Percentiles rank a stretch among this genome's conserved stretches.
Evolutionary conservation across 2,113 vertebrate species (phyloP).

Genomic region (Hemiprocne comata): DNA sequence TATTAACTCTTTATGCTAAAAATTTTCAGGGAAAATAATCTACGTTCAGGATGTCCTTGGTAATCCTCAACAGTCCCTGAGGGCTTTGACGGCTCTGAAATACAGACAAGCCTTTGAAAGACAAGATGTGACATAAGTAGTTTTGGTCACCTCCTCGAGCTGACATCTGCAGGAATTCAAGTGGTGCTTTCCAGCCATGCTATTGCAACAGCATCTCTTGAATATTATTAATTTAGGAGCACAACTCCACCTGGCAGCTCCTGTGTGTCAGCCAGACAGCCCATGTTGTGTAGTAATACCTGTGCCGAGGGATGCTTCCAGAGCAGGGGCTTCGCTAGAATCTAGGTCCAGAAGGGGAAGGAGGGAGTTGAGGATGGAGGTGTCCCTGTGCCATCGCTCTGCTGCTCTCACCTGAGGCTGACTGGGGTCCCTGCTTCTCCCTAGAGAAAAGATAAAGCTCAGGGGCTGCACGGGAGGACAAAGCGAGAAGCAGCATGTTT

Average conservation of each 20-base stretch:
- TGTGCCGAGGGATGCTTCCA: neutral
- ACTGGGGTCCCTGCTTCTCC: slow-evolving; percentile 36
- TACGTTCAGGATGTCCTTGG: neutral
- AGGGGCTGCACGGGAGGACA: neutral
- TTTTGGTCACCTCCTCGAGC: neutral
- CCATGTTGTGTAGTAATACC: neutral
- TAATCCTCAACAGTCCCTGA: neutral
- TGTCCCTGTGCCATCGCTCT: slow-evolving; percentile 29
- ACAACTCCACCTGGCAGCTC: neutral
- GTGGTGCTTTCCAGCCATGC: neutral
- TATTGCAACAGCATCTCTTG: neutral
- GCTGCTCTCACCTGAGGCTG: slow-evolving; percentile 43
- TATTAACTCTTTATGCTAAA: neutral
- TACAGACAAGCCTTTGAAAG: neutral
- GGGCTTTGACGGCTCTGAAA: neutral
- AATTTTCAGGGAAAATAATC: neutral
- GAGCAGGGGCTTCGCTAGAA: slow-evolving; percentile 26
- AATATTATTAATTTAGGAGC: neutral
- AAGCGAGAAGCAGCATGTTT: neutral
- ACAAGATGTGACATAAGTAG: neutral
- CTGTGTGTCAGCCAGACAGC: neutral
- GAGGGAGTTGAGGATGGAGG: slow-evolving; percentile 3
- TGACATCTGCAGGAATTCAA: neutral
- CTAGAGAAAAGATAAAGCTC: slow-evolving; percentile 54
- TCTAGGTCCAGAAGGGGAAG: neutral